These are phyloP conservation scores for Gymnobelideus leadbeateri DNA, from an alignment of 2,113 vertebrate species.

Conservation along the genomic window DNA sequence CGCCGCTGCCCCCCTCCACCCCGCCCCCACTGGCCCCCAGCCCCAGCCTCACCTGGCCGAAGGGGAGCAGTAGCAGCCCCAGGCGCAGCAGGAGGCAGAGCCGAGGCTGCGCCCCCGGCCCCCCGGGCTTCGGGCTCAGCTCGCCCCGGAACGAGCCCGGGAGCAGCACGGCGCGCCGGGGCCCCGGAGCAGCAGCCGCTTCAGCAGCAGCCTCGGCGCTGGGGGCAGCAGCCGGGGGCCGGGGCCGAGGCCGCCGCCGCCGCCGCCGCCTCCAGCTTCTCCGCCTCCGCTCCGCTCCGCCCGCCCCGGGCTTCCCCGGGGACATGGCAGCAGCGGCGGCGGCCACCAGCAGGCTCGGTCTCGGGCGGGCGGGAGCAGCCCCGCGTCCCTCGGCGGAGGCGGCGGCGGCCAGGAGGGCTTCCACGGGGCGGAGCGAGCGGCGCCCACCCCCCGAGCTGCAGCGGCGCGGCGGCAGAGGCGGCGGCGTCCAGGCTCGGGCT, in stretches of 20 bases:
- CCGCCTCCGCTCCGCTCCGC: constrained; percentile 72
- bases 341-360: constrained; percentile 68
- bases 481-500: constrained; percentile 41
- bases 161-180: constrained; percentile 69
- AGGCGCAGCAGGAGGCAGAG: constrained; percentile 66
- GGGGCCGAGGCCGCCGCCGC: constrained; percentile 70
- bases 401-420: constrained; percentile 41
- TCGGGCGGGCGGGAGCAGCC: constrained; percentile 48
- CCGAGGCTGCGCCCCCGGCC: constrained; percentile 56
- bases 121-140: constrained; percentile 59
- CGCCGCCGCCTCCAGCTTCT: constrained; percentile 67
- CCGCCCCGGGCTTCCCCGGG: constrained; percentile 79
- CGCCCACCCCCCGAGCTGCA: constrained; percentile 65
- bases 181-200: constrained; percentile 59
- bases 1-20: too few relatives aligned
- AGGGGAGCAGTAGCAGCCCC: background rate
- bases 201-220: constrained; percentile 63
- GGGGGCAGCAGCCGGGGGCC: constrained; percentile 32
- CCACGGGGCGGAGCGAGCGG: constrained; percentile 70
- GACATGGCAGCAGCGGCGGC: constrained; percentile 82
- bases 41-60: constrained; percentile 68
- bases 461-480: constrained; percentile 19
- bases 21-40: background rate
- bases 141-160: constrained; percentile 65
- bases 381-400: constrained; percentile 34